These are phyloP conservation scores for Caenorhabditis auriculariae DNA, from an alignment of 2,888 invertebrate genomes.

Conservation along the genomic window DNA sequence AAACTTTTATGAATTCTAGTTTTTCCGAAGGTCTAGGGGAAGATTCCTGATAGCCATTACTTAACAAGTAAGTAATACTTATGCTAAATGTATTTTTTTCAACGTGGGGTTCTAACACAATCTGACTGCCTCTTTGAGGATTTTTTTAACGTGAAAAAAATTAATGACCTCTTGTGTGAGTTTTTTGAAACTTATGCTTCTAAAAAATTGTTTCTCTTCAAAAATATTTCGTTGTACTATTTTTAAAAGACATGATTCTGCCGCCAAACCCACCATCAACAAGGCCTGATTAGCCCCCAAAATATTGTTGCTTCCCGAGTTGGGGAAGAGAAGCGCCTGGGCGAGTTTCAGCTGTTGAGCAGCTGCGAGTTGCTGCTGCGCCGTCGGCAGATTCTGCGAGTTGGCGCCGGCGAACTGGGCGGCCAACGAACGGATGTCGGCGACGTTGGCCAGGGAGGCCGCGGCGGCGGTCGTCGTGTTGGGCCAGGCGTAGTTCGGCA, in stretches of 20 bases:
- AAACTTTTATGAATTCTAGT: too few relatives aligned
- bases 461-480: constrained; percentile 7
- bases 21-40: too few relatives aligned
- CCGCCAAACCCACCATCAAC: constrained; percentile 13
- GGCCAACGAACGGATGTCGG: constrained; percentile 14
- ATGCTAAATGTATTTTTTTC: background rate
- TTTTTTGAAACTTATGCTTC: too few relatives aligned
- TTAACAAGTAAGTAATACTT: too few relatives aligned
- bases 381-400: constrained; percentile 12
- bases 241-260: too few relatives aligned
- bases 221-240: too few relatives aligned
- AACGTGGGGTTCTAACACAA: background rate
- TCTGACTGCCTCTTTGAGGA: background rate
- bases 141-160: background rate
- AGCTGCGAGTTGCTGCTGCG: constrained; percentile 7
- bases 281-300: constrained; percentile 4
- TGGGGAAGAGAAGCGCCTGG: background rate
- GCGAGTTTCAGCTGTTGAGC: constrained; percentile 2
- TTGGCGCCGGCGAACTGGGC: constrained; percentile 9
- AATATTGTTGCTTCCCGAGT: background rate
- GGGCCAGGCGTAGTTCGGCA: constrained; percentile 4
- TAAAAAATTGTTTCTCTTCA: too few relatives aligned
- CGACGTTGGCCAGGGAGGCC: constrained; percentile 1
- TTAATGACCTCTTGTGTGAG: too few relatives aligned
- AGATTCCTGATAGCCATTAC: too few relatives aligned